Evolutionary conservation across 1,140 invertebrate genomes (phyloP).

Genomic region (Anastrepha ludens): DNA sequence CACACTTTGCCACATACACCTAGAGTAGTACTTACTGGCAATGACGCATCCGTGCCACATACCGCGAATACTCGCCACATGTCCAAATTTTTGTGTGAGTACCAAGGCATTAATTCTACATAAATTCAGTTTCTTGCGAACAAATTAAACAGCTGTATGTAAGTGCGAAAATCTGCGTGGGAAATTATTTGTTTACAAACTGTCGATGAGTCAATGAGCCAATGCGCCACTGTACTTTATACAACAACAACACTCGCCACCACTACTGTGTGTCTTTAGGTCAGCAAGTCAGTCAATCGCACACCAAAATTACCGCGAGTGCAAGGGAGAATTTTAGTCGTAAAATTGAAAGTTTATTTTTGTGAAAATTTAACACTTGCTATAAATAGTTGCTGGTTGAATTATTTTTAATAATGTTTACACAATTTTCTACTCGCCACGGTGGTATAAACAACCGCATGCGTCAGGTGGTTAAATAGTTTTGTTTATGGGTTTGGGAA

Average conservation of each 20-base stretch:
- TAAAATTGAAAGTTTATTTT: constrained; percentile 46
- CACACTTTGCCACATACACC: not conserved
- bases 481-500: not conserved
- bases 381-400: constrained; percentile 20
- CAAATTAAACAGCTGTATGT: not conserved
- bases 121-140: too few relatives aligned
- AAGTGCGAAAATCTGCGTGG: constrained; percentile 31
- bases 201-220: not conserved
- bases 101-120: not conserved
- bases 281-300: constrained; percentile 15
- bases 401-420: constrained; percentile 52
- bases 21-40: not conserved
- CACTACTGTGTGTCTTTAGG: not conserved
- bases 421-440: not conserved
- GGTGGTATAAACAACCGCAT: not conserved
- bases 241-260: not conserved
- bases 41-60: not conserved
- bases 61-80: not conserved
- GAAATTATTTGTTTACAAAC: constrained; percentile 1
- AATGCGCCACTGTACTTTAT: not conserved
- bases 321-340: constrained; percentile 17
- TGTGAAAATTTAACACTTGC: constrained; percentile 11
- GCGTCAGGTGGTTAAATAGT: constrained; percentile 32
- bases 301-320: too few relatives aligned
- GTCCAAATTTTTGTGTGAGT: too few relatives aligned